A percentile compares a stretch with the other conserved stretches of the same genome.
Conservation (phyloP, 2,113 vertebrate species). For the Perccottus glenii region DNA sequence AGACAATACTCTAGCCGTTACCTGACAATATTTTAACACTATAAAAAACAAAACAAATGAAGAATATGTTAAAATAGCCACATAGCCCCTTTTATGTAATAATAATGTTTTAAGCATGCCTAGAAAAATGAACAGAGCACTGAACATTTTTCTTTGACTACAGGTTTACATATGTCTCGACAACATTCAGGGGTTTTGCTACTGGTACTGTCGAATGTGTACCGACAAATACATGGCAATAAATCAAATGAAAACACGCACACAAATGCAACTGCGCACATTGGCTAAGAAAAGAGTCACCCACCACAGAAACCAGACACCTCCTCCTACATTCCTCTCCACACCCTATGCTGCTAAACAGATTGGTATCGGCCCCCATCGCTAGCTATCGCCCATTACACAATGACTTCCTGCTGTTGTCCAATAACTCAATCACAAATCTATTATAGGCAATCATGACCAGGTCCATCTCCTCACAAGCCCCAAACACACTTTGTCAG, state of each 20-base stretch:
- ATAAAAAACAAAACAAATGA: too few relatives aligned
- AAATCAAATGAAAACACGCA: slow-evolving; percentile 56
- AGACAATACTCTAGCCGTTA: too few relatives aligned
- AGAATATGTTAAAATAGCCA: too few relatives aligned
- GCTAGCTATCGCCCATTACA: slow-evolving; percentile 46
- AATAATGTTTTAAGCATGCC: too few relatives aligned
- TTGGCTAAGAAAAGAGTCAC: slow-evolving; percentile 56
- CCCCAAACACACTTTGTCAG: slow-evolving; percentile 34
- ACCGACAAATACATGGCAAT: slow-evolving; percentile 40
- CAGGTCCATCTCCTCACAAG: slow-evolving; percentile 44
- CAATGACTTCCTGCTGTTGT: slow-evolving; percentile 58
- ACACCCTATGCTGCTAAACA: slow-evolving; percentile 70
- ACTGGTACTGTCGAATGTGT: slow-evolving; percentile 45
- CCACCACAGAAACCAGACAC: slow-evolving; percentile 66
- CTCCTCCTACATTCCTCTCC: slow-evolving; percentile 68
- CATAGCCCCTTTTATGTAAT: too few relatives aligned
- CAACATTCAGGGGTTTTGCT: slow-evolving; percentile 21
- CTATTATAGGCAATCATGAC: slow-evolving; percentile 47
- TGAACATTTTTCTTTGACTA: slow-evolving; percentile 17
- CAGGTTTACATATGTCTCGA: slow-evolving; percentile 17
- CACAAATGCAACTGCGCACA: slow-evolving; percentile 16
- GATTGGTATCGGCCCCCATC: slow-evolving; percentile 65
- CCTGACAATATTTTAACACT: too few relatives aligned
- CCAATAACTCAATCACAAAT: slow-evolving; percentile 59
- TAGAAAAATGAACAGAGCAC: background rate